These are phyloP conservation scores for Podarcis cretensis DNA, from an alignment of 2,113 vertebrate species.

Conservation along the genomic window DNA sequence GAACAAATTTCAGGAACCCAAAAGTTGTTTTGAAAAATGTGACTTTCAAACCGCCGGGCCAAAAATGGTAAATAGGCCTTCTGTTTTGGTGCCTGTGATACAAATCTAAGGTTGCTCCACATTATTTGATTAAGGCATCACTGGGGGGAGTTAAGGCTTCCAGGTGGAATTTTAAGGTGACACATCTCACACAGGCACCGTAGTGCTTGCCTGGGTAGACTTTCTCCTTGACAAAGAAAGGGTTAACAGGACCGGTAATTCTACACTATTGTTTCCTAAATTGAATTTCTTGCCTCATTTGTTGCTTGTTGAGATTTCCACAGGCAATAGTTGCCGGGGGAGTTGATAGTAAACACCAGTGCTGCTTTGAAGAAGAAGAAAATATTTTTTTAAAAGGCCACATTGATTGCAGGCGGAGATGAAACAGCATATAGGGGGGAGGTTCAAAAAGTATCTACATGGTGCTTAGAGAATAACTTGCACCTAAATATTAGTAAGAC, in stretches of 20 bases:
- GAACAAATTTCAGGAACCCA: too few relatives aligned
- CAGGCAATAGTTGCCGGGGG: slow-evolving; percentile 29
- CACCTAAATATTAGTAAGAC: too few relatives aligned
- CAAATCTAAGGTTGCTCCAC: not conserved
- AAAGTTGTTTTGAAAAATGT: too few relatives aligned
- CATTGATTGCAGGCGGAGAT: not conserved
- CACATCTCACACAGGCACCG: not conserved
- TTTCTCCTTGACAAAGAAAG: not conserved
- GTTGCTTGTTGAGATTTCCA: not conserved
- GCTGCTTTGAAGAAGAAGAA: not conserved
- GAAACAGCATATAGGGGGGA: too few relatives aligned
- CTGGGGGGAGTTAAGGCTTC: too few relatives aligned
- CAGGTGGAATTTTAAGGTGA: not conserved
- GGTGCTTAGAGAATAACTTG: too few relatives aligned
- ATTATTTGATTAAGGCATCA: not conserved
- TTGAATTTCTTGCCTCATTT: slow-evolving; percentile 36
- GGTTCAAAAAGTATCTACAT: too few relatives aligned
- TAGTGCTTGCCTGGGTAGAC: slow-evolving; percentile 8
- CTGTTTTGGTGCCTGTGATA: too few relatives aligned
- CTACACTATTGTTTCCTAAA: slow-evolving; percentile 29
- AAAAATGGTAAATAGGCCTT: too few relatives aligned
- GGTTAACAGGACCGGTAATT: slow-evolving; percentile 35
- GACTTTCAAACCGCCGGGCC: too few relatives aligned
- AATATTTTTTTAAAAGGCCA: not conserved
- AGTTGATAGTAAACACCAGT: slow-evolving; percentile 17